Evolutionary conservation across 2,888 invertebrate species (phyloP), one percentile per base, ranked within the genome.

Genomic region (Luperina nickerlii): DNA sequence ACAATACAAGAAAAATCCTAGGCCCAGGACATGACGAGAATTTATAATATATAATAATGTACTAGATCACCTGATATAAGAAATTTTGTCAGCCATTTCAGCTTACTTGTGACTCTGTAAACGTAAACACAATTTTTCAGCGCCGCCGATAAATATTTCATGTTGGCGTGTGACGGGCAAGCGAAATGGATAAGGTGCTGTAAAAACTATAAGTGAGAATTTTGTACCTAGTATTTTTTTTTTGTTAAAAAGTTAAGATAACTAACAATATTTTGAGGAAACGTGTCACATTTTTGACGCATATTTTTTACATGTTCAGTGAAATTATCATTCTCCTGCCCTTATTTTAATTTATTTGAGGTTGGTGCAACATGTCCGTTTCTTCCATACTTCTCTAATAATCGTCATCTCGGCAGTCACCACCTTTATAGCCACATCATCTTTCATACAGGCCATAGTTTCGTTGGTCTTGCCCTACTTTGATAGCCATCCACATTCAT

Each of bases 61-160:
- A 72, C 65, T 74, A 67, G 71, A 85, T 81, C 66, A 81, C 82
- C 74, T 74, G 72, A 81, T 76, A 38, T 78, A 66, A 75, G 74
- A 75, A 66, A 62, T 68, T 81, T 68, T 48, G 45, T 42, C 68
- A 68, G 78, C 65, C 20, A 75, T 73, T 84, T 82, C n/a, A 63
- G 60, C 65, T 68, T 68, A 82, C 67, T 84, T 85, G 85, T 65
- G 65, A 85, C 72, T 69, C 82, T 6, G 78, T 82, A 66, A 84
- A 73, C 84, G 84, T 85, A 84, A 85, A 84, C 78, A 85, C 85
- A 65, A 84, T 84, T 84, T 84, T 84, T 84, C 84, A 84, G 82
- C 57, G 78, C 15, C 48, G 38, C 72, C 84, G 85, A 84, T 84
- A 84, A 85, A 84, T 84, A 78, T 85, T 84, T 84, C 84, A 85